A percentile compares a stretch with the other conserved stretches of the same genome.
These are phyloP conservation scores for Harmothoe impar DNA, from an alignment of 2,888 invertebrate genomes.

Conservation along the genomic window DNA sequence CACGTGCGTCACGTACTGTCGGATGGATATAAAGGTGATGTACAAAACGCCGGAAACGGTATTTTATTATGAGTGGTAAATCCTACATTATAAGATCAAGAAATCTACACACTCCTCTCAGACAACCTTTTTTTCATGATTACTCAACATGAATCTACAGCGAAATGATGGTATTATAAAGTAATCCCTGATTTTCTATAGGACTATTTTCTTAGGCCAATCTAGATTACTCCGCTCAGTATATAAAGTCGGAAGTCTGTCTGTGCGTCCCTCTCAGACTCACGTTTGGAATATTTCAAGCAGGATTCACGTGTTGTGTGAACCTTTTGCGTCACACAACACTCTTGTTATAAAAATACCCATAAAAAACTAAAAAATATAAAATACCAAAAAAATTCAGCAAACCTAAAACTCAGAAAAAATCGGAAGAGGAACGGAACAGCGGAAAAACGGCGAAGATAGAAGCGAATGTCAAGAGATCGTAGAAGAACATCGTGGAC, in stretches of 20 bases:
- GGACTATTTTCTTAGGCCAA: not conserved
- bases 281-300: conserved; percentile 72
- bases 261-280: conserved; percentile 77
- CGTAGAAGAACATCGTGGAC: conserved; percentile 54
- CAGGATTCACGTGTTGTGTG: conserved; percentile 76
- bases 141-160: too few species aligned
- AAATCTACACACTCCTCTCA: too few species aligned
- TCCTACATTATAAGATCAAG: too few species aligned
- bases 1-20: too few species aligned
- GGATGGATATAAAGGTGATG: too few species aligned
- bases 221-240: not conserved
- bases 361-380: conserved; percentile 78
- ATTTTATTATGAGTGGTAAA: too few species aligned
- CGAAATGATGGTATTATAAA: not conserved
- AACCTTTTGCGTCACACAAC: conserved; percentile 73
- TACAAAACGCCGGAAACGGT: too few species aligned
- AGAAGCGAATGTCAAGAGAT: not conserved
- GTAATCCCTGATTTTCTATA: not conserved
- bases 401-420: conserved; percentile 38
- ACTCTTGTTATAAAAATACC: conserved; percentile 74
- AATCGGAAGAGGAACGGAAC: conserved; percentile 63
- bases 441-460: conserved; percentile 61
- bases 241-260: conserved; percentile 63
- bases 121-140: too few species aligned
- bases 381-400: conserved; percentile 69